Evolutionary conservation across 1,140 invertebrate species (phyloP), one percentile per base, ranked within the genome.

Genomic region (Cylas formicarius): DNA sequence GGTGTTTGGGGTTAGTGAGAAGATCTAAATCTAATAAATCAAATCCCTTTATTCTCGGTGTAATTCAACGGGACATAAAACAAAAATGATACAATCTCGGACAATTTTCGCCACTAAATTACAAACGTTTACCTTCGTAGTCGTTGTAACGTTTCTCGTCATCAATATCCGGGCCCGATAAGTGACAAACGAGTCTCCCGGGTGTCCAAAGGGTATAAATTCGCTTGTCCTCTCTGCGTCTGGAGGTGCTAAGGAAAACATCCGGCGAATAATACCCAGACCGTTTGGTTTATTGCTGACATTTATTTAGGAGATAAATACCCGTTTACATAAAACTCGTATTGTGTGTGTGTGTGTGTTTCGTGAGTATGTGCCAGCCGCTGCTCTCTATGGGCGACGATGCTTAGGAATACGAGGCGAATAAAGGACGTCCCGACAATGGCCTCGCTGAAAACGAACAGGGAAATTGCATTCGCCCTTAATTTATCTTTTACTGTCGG

Each of bases 271-370:
- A 31, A 31, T 31, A 31, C 28, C n/a, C 13, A n/a, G 28, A 31
- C 6, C 28, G 28, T 31, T 31, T 31, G 28, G 14, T 31, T 31
- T 31, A 31, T 31, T 31, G 18, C 28, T 31, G 28, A 31, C 28
- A 31, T 31, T 31, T 31, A 31, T 31, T 31, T 31, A 17, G 18
- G 18, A 31, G 28, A 31, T 31, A 31, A 31, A 31, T 31, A 31
- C 28, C 28, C 28, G 28, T 31, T 31, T 31, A 31, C 28, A 31
- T 31, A 31, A 31, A 31, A 17, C 13, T 17, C 28, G 9, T 17
- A 13, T 13, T 31, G 28, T 17, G 18, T 31, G 18, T 31, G 18
- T 31, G n/a, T 31, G 28, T 31, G 28, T 31, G n/a, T 31, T 31
- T 31, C 28, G 28, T 31, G 28, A 11, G 28, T n/a, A n/a, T n/a